Base-by-base conservation (phyloP, 2,113 vertebrate genomes). In the Ptychochromis oligacanthus region DNA sequence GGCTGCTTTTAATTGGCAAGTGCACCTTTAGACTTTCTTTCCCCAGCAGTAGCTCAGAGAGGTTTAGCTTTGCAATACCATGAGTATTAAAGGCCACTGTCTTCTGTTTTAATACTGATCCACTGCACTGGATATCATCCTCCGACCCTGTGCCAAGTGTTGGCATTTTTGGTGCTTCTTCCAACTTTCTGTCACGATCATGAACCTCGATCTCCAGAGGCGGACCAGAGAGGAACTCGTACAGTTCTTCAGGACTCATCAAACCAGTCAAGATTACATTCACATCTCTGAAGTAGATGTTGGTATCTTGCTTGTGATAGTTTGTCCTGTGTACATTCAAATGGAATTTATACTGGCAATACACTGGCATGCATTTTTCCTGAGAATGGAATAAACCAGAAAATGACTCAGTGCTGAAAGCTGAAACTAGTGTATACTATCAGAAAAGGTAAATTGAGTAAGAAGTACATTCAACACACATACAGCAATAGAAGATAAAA, bases 201-300 rank as follows among this genome's bases (percentile, higher is more conserved):
- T 97, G 97, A 24, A 98, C 93, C 87, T 97, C 96, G 20, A 97
- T 96, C 89, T 96, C 91, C 86, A 98, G 90, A 11, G 96, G 95
- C 5, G 96, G 94, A 1, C 97, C 96, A 13, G 88, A 88, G 24
- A 98, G 92, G 80, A 92, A 96, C 43, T 96, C 94, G 4, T 65
- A 67, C 28, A 98, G 72, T 58, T 96, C 94, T 15, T 75, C 85
- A 4, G 89, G 88, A 18, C 85, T 91, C 79, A 97, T 77, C 4
- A 91, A 85, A 56, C 97, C 96, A 2, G 94, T 91, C 52, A 97
- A 92, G 86, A 98, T 92, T 49, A 97, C 96, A 11, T 96, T 96
- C 17, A 96, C 77, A 18, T 98, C 97, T 28, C 93, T 94, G 87
- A 98, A 98, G 89, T 87, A 82, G 65, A 97, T 62, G 0, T 95